phyloP scores from a whole-genome alignment of 2,797 vertebrate species.

The Ambastaia sidthimunki region DNA sequence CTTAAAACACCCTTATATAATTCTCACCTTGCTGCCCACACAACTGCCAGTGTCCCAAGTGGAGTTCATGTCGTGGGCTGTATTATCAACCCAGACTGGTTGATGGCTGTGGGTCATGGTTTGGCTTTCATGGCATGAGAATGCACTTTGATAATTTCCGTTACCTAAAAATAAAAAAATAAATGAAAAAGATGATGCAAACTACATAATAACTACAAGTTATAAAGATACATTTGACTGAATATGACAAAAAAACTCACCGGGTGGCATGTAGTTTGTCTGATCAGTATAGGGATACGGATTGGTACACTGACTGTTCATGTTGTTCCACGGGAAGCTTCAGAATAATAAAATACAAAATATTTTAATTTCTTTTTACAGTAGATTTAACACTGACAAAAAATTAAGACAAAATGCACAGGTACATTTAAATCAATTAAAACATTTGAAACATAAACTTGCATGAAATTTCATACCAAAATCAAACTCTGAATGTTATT shows the following conservation, averaged over 20 bases:
- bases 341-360: constrained; percentile 14
- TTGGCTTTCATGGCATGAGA: constrained; percentile 81
- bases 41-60: constrained; percentile 88
- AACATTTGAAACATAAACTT: too few relatives aligned
- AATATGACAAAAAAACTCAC: constrained; percentile 1
- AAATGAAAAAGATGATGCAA: background rate
- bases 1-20: background rate
- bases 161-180: constrained; percentile 74
- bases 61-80: constrained; percentile 71
- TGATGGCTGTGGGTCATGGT: constrained; percentile 70
- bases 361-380: background rate
- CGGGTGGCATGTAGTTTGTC: constrained; percentile 61
- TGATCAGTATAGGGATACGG: constrained; percentile 73
- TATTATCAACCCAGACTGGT: constrained; percentile 76
- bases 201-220: background rate
- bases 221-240: background rate
- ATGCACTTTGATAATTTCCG: constrained; percentile 82
- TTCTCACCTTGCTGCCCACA: constrained; percentile 80
- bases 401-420: background rate
- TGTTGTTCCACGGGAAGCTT: constrained; percentile 78
- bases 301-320: constrained; percentile 73
- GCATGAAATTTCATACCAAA: too few relatives aligned
- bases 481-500: too few relatives aligned
- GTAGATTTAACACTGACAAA: background rate
- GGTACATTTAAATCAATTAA: background rate